Evolutionary conservation across 2,888 invertebrate species (phyloP).

Genomic region (Cylindroiulus punctatus): DNA sequence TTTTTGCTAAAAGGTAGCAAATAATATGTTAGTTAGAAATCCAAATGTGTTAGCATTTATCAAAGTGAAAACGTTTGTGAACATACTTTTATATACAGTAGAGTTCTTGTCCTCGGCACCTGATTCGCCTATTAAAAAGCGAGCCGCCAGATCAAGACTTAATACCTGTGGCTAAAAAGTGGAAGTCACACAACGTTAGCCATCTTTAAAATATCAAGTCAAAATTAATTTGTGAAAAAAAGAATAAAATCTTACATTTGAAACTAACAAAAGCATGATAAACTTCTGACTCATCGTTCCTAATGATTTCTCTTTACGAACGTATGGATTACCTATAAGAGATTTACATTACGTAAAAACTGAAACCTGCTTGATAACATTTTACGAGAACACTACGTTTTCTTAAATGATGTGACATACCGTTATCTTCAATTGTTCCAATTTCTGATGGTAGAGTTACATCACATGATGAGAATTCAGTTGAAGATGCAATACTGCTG

Average conservation of each 20-base stretch:
- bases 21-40: neutral
- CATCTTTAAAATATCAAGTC: neutral
- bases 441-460: neutral
- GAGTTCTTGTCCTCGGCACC: conserved; percentile 69
- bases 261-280: conserved; percentile 76
- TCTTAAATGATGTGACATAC: neutral
- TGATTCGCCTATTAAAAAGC: conserved; percentile 73
- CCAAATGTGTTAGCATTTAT: neutral
- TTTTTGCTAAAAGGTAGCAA: conserved; percentile 70
- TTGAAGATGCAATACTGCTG: neutral
- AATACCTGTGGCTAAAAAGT: conserved; percentile 72
- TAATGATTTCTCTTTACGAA: conserved; percentile 71
- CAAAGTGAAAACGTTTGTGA: neutral
- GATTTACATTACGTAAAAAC: neutral
- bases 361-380: neutral
- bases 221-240: neutral
- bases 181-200: neutral
- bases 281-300: conserved; percentile 78
- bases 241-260: conserved; percentile 68
- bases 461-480: neutral
- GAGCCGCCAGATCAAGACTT: conserved; percentile 75
- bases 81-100: conserved; percentile 67
- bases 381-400: neutral
- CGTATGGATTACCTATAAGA: neutral
- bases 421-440: conserved; percentile 42